Evolutionary conservation across 2,888 invertebrate genomes (phyloP), one percentile per base, ranked within the genome.

Genomic region (Xestoiulus laeticollis): DNA sequence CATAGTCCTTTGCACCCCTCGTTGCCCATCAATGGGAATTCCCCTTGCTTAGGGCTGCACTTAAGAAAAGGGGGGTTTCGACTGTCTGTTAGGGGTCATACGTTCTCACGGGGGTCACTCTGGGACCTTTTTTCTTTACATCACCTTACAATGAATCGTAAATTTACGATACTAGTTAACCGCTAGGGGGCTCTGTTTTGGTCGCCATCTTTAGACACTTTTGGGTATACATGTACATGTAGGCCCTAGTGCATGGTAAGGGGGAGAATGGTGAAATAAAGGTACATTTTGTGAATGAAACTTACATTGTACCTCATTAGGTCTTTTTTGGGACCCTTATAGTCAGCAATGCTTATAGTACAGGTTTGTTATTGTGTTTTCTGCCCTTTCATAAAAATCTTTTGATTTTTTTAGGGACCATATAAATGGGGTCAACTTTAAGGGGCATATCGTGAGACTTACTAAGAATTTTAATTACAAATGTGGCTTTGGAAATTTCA

Each of bases 81-180:
- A n/a, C 19, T 5, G 53, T 59, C 53, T 59, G 53, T n/a, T n/a
- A n/a, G 19, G 53, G 53, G 53, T 59, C 53, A 59, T 59, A 59
- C 53, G 53, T 59, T 59, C 53, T 59, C 53, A 59, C 53, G 53
- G 53, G 48, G 53, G 53, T 59, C 53, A 59, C 53, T 59, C n/a
- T 59, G 53, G 19, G 53, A 38, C 38, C 38, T 8, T 38, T n/a
- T 38, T 38, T 38, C 38, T 38, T 38, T 38, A 8, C 38, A 8
- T 59, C 5, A 2, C 14, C 14, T 3, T n/a, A 59, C 53, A 59
- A 59, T 48, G 14, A 5, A 59, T 4, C 53, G 19, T n/a, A 19
- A 59, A n/a, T 59, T 59, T 59, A 59, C 53, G 19, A 48, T 48
- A 3, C 14, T 19, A 48, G 48, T 48, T 48, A 19, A n/a, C 53